Conservation (phyloP, 2,797 vertebrate species). For the Sebastes variabilis region DNA sequence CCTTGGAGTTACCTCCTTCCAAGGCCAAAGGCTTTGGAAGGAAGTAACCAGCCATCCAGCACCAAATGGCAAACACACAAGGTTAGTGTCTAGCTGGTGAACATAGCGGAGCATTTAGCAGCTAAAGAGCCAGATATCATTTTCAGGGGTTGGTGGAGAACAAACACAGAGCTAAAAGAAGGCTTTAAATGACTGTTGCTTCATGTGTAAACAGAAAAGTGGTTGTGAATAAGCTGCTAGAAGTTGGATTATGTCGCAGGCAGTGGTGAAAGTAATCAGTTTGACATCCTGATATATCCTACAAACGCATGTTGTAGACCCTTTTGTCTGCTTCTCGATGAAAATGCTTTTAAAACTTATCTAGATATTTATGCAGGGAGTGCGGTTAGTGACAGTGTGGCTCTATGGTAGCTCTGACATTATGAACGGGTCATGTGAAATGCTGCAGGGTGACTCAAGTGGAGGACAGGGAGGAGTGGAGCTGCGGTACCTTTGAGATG, state of each 20-base stretch:
- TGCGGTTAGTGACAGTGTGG: background rate
- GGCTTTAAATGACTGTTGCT: background rate
- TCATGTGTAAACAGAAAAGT: background rate
- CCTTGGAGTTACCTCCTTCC: too few relatives aligned
- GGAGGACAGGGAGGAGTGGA: background rate
- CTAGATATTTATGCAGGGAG: background rate
- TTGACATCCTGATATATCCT: too few relatives aligned
- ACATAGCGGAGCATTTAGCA: background rate
- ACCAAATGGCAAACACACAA: background rate
- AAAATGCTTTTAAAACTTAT: rapidly evolving
- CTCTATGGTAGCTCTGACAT: background rate
- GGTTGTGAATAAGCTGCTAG: background rate
- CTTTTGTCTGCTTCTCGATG: background rate
- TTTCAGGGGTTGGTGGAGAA: background rate
- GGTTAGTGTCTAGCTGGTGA: background rate
- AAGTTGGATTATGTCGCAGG: background rate
- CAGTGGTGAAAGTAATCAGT: too few relatives aligned
- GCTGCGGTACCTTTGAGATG: conserved; percentile 92
- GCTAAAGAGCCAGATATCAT: background rate
- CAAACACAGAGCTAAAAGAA: background rate
- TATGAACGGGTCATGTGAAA: background rate
- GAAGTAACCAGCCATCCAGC: background rate
- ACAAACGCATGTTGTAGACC: too few relatives aligned
- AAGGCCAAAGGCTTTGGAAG: too few relatives aligned
- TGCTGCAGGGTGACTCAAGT: background rate